Evolutionary conservation across 2,113 vertebrate genomes (phyloP).

Genomic region (Cichladusa arquata): DNA sequence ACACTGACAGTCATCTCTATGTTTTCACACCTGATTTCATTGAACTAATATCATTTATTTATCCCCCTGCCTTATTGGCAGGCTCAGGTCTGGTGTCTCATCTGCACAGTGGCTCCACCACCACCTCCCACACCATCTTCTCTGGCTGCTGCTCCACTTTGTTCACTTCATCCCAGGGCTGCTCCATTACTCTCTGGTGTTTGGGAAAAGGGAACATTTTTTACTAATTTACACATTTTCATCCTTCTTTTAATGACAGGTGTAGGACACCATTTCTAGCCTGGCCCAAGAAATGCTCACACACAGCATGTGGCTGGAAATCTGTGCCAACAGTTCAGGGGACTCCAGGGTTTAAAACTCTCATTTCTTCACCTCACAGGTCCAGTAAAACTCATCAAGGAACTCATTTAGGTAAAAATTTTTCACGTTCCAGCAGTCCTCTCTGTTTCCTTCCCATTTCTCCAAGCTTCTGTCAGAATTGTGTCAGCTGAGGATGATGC

Average conservation of each 20-base stretch:
- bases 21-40: constrained; percentile 14
- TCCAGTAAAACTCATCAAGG: not conserved
- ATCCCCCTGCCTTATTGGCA: not conserved
- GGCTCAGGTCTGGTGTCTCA: not conserved
- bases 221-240: not conserved
- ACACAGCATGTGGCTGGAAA: not conserved
- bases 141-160: not conserved
- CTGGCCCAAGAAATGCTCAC: not conserved
- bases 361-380: not conserved
- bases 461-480: not conserved
- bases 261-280: not conserved
- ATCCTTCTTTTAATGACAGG: not conserved
- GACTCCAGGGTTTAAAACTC: not conserved
- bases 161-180: not conserved
- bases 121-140: not conserved
- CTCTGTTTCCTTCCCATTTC: not conserved
- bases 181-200: not conserved
- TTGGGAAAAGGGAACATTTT: not conserved
- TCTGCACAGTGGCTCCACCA: not conserved
- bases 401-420: not conserved
- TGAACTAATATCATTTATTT: not conserved
- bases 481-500: not conserved
- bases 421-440: not conserved
- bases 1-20: not conserved
- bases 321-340: not conserved